Evolutionary conservation across 1,140 invertebrate genomes (phyloP).

Genomic region (Sycobia sp.): DNA sequence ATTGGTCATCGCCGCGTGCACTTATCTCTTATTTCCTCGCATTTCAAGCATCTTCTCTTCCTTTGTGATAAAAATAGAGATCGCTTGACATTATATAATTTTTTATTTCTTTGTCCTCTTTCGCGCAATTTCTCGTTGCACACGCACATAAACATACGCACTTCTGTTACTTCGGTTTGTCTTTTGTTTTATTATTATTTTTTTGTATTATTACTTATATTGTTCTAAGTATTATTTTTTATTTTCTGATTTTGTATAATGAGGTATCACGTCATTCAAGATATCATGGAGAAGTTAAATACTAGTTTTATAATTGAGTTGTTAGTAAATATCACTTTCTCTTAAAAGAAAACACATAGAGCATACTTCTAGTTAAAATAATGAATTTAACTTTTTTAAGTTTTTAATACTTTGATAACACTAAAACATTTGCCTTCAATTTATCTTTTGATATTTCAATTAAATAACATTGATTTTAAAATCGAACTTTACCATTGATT

Average conservation of each 20-base stretch:
- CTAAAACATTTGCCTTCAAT: slow-evolving; percentile 4
- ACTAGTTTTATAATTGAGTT: slow-evolving; percentile 18
- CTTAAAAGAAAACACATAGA: slow-evolving; percentile 16
- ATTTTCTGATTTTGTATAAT: slow-evolving; percentile 22
- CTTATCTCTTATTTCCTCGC: slow-evolving; percentile 24
- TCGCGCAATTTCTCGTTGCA: slow-evolving; percentile 25
- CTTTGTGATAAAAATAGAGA: slow-evolving; percentile 37
- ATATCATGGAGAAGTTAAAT: slow-evolving; percentile 28
- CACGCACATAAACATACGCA: slow-evolving; percentile 14
- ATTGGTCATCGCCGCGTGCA: slow-evolving; percentile 19
- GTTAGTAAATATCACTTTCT: slow-evolving; percentile 31
- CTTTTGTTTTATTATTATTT: too few relatives aligned
- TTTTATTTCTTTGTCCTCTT: slow-evolving; percentile 15
- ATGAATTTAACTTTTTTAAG: slow-evolving; percentile 12
- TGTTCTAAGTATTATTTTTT: slow-evolving; percentile 22
- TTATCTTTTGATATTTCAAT: slow-evolving; percentile 9
- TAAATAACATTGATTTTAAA: slow-evolving; percentile 7
- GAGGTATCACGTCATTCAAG: slow-evolving; percentile 30
- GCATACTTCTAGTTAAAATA: slow-evolving; percentile 9
- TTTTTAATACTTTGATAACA: slow-evolving; percentile 16
- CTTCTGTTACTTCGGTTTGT: slow-evolving; percentile 9
- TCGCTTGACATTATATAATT: slow-evolving; percentile 36
- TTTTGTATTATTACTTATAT: slow-evolving; percentile 8
- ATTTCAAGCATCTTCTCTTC: slow-evolving; percentile 24
- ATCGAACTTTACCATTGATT: background rate